These are phyloP conservation scores for Neoarius graeffei DNA, from an alignment of 2,113 vertebrate species.

Conservation along the genomic window DNA sequence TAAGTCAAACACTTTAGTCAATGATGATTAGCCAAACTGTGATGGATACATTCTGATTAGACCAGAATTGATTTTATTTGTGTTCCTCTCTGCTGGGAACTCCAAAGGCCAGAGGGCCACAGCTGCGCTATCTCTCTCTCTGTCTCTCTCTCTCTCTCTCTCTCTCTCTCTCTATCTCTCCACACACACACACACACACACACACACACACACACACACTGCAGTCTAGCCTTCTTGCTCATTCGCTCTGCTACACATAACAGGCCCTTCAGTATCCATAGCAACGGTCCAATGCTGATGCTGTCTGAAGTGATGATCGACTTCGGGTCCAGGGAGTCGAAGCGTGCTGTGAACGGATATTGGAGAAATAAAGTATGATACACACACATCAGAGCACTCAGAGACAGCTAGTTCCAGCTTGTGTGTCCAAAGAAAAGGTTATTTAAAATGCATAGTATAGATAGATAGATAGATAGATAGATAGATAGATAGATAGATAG, in stretches of 20 bases:
- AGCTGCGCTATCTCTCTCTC: constrained; percentile 29
- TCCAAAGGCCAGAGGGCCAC: constrained; percentile 35
- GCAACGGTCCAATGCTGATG: constrained; percentile 67
- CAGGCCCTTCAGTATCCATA: constrained; percentile 65
- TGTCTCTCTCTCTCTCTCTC: not conserved
- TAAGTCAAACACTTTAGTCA: not conserved
- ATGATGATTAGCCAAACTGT: not conserved
- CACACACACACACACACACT: constrained; percentile 14
- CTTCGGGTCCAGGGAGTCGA: constrained; percentile 46
- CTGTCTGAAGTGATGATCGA: constrained; percentile 53
- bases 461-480: too few relatives aligned
- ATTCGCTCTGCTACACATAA: constrained; percentile 52
- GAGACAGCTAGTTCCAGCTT: not conserved
- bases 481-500: too few relatives aligned
- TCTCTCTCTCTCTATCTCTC: too few relatives aligned
- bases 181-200: constrained; percentile 18
- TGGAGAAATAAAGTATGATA: constrained; percentile 41
- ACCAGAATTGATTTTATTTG: constrained; percentile 49
- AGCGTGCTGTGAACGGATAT: constrained; percentile 39
- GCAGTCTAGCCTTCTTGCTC: constrained; percentile 55
- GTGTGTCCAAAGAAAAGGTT: not conserved
- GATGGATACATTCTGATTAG: constrained; percentile 43
- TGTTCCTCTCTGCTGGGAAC: constrained; percentile 42
- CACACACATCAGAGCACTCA: constrained; percentile 4
- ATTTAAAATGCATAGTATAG: not conserved